These are phyloP conservation scores for Andrena minutula DNA, from an alignment of 2,888 invertebrate genomes.

Conservation along the genomic window DNA sequence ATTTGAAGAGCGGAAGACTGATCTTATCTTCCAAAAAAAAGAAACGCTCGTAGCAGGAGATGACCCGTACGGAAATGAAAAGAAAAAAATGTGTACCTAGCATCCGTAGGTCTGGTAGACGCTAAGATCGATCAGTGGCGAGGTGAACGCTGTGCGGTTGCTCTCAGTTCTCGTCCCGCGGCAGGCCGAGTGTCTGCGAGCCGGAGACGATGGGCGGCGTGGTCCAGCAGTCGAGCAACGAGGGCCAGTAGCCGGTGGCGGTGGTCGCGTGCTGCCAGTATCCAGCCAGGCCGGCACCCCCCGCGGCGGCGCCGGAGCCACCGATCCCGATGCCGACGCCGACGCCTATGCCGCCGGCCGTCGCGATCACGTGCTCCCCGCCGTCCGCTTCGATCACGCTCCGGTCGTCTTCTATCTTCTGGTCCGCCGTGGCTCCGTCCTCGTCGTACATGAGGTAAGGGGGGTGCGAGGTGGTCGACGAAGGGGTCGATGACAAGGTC, in stretches of 20 bases:
- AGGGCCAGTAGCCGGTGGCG: slow-evolving; percentile 82
- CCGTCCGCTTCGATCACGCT: slow-evolving; percentile 40
- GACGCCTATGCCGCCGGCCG: slow-evolving; percentile 69
- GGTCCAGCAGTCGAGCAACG: slow-evolving; percentile 83
- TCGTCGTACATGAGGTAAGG: slow-evolving; percentile 83
- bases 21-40: no score
- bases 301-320: slow-evolving; percentile 56
- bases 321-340: slow-evolving; percentile 75
- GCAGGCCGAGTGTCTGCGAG: slow-evolving; percentile 78
- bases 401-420: slow-evolving; percentile 74
- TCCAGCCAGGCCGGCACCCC: slow-evolving; percentile 78
- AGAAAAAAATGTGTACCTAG: not conserved
- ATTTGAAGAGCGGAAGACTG: not conserved
- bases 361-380: slow-evolving; percentile 55
- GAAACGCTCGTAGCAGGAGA: no score
- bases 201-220: slow-evolving; percentile 79
- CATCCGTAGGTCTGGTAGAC: not conserved
- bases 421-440: slow-evolving; percentile 81
- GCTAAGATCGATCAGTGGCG: slow-evolving; percentile 11
- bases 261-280: slow-evolving; percentile 83
- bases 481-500: slow-evolving; percentile 82
- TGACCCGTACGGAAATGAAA: not conserved
- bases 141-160: slow-evolving; percentile 18
- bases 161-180: slow-evolving; percentile 77
- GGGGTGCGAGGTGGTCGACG: slow-evolving; percentile 82